phyloP scores from a whole-genome alignment of 1,140 invertebrate genomes.

The Drosophila nasuta region DNA sequence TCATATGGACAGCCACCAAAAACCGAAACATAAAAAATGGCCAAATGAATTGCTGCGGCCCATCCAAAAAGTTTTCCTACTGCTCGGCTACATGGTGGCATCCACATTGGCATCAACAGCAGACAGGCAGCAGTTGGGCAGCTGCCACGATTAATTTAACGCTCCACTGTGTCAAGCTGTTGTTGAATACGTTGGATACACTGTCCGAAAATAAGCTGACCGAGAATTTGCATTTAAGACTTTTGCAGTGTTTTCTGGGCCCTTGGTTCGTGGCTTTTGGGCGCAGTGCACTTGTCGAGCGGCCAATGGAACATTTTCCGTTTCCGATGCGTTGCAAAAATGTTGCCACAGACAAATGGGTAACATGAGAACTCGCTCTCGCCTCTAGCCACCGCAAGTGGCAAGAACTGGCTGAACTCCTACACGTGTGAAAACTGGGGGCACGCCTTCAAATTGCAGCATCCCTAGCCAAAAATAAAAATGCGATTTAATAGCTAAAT shows the following conservation, averaged over 20 bases:
- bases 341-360: constrained; percentile 34
- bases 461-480: constrained; percentile 58
- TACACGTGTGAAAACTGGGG: constrained; percentile 30
- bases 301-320: constrained; percentile 73
- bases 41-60: constrained; percentile 25
- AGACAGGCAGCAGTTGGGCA: constrained; percentile 21
- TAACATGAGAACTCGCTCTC: neutral
- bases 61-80: neutral
- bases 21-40: constrained; percentile 45
- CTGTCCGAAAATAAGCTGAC: constrained; percentile 32
- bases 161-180: constrained; percentile 75
- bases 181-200: constrained; percentile 43
- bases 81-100: neutral
- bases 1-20: constrained; percentile 27
- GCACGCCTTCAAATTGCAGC: constrained; percentile 16
- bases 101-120: constrained; percentile 3
- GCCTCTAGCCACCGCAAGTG: constrained; percentile 28
- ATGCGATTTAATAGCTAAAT: constrained; percentile 77
- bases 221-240: constrained; percentile 29
- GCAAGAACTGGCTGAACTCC: constrained; percentile 41
- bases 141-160: constrained; percentile 79
- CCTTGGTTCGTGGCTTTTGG: constrained; percentile 14
- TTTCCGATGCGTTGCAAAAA: constrained; percentile 71
- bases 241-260: constrained; percentile 1
- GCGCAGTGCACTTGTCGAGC: constrained; percentile 43